Percentiles rank a stretch among this genome's conserved stretches.
phyloP scores from a whole-genome alignment of 2,797 vertebrate species.

The Coluber constrictor region DNA sequence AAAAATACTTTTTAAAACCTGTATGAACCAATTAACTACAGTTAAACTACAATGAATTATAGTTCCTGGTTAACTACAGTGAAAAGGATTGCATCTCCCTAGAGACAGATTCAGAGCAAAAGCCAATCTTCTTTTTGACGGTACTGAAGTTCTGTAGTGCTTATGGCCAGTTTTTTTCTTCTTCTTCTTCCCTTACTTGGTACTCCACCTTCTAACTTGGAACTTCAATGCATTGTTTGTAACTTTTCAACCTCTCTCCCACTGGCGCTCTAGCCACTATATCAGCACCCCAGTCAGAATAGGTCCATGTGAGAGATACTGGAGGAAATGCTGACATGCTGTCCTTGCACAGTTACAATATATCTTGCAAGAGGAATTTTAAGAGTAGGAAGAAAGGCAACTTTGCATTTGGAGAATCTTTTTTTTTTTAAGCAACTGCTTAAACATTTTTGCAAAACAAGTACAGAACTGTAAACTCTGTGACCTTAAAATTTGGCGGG shows the following conservation, averaged over 20 bases:
- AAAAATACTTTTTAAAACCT: background rate
- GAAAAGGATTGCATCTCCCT: background rate
- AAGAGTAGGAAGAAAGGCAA: background rate
- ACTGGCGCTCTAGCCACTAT: background rate
- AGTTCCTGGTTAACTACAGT: background rate
- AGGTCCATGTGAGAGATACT: background rate
- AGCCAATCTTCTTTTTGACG: background rate
- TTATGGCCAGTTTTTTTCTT: background rate
- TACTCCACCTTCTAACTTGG: background rate
- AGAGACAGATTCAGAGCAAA: background rate
- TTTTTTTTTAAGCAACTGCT: background rate
- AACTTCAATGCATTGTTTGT: background rate
- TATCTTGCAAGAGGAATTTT: background rate
- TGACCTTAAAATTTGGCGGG: background rate
- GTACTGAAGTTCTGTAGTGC: background rate
- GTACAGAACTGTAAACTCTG: background rate
- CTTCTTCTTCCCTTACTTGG: background rate
- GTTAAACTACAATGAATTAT: background rate
- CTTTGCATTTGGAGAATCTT: background rate
- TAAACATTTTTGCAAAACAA: background rate
- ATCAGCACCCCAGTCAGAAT: background rate
- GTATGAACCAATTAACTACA: background rate
- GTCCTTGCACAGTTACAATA: background rate
- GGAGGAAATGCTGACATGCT: background rate
- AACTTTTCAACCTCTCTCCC: background rate